A percentile compares a stretch with the other conserved stretches of the same genome.
Conservation (phyloP, 1,140 invertebrate genomes). For the Saxidomus purpurata region DNA sequence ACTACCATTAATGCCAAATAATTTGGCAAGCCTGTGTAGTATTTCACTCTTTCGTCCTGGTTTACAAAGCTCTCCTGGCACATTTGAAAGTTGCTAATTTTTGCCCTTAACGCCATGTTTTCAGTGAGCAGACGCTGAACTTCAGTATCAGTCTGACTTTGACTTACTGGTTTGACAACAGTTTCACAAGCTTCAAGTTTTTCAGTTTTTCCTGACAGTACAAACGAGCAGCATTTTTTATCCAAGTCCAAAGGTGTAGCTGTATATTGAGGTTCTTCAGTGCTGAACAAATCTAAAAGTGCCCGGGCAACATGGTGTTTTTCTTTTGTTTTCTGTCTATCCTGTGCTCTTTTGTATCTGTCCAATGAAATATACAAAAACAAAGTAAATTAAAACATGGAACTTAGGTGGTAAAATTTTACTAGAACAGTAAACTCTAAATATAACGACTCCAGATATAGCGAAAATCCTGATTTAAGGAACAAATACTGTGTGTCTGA, state of each 20-base stretch:
- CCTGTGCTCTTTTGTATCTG: neutral
- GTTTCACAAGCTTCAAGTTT: neutral
- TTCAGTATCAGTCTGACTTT: neutral
- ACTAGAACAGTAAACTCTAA: too few species aligned
- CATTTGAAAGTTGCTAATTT: neutral
- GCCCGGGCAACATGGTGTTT: slow-evolving; percentile 6
- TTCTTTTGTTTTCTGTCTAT: neutral
- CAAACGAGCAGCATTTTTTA: neutral
- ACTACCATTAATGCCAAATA: slow-evolving; percentile 6
- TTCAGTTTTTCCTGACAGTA: neutral
- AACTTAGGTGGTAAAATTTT: too few species aligned
- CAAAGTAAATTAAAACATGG: too few species aligned
- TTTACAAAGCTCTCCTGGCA: neutral
- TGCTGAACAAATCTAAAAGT: neutral
- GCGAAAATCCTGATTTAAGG: too few species aligned
- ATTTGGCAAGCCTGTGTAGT: slow-evolving; percentile 38
- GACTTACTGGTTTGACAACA: neutral
- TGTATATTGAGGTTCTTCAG: neutral
- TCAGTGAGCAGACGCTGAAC: neutral
- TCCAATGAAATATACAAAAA: too few species aligned
- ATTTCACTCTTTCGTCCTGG: slow-evolving; percentile 18
- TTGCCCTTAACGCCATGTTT: neutral
- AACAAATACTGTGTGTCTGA: too few species aligned
- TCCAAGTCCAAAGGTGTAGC: neutral
- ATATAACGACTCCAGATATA: too few species aligned